Conservation (phyloP, 1,140 invertebrate species). For the Apis dorsata region DNA sequence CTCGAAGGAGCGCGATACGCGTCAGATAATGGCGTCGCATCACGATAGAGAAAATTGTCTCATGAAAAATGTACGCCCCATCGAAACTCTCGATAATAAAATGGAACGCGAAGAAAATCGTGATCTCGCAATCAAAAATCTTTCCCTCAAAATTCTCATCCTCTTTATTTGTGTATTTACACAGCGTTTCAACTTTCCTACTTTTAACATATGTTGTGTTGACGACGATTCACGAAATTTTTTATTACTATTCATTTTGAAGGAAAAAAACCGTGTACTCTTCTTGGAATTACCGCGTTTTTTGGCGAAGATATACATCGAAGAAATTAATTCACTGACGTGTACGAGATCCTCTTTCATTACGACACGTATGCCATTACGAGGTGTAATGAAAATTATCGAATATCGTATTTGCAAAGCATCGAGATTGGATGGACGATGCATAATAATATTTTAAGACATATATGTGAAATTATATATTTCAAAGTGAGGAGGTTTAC, state of each 20-base stretch:
- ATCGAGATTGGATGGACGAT: neutral
- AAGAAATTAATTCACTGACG: neutral
- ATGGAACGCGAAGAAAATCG: conserved; percentile 55
- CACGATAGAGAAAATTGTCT: conserved; percentile 72
- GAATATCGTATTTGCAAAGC: neutral
- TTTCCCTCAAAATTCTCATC: too few species aligned
- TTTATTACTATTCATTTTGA: neutral
- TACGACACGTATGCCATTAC: neutral
- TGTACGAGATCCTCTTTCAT: neutral
- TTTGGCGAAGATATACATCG: neutral
- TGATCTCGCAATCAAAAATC: neutral
- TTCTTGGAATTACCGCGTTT: conserved; percentile 18
- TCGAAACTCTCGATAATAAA: conserved; percentile 60
- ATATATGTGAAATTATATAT: conserved; percentile 11
- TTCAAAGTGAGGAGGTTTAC: neutral
- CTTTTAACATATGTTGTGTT: neutral
- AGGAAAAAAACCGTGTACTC: neutral
- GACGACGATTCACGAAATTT: neutral
- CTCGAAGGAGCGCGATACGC: conserved; percentile 51
- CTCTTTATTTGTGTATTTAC: neutral
- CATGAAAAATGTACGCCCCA: conserved; percentile 70
- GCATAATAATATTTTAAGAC: neutral
- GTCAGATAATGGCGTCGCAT: conserved; percentile 63
- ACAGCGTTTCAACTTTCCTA: neutral
- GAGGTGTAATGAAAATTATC: conserved; percentile 6